phyloP scores from a whole-genome alignment of 1,140 invertebrate species.

The Saccostrea cuccullata region DNA sequence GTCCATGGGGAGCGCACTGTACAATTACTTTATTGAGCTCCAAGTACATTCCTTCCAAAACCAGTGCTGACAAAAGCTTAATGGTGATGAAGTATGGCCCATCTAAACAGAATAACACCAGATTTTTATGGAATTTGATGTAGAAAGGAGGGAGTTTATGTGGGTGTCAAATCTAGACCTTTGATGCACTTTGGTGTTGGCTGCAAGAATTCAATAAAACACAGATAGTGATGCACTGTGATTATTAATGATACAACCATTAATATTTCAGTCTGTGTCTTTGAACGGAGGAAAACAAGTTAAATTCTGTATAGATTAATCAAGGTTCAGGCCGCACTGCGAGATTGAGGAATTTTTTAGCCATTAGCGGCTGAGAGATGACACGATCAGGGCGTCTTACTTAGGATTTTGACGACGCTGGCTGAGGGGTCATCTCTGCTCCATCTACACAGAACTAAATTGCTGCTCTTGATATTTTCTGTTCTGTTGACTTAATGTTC shows the following conservation, averaged over 20 bases:
- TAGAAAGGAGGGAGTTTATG: not conserved
- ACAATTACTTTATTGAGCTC: not conserved
- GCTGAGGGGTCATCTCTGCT: too few relatives aligned
- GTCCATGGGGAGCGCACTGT: not conserved
- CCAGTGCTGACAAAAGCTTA: not conserved
- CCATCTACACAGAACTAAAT: too few relatives aligned
- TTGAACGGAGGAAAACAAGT: not conserved
- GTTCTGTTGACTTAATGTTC: not conserved
- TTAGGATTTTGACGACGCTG: not conserved
- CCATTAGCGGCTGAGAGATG: not conserved
- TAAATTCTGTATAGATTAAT: not conserved
- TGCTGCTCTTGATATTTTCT: too few relatives aligned
- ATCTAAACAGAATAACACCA: not conserved
- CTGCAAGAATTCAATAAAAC: slow-evolving; percentile 10
- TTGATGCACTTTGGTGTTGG: slow-evolving; percentile 4
- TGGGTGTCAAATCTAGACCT: not conserved
- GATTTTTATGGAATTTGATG: not conserved
- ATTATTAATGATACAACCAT: slow-evolving; percentile 16
- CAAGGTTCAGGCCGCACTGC: not conserved
- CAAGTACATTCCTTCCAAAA: not conserved
- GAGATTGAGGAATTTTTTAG: not conserved
- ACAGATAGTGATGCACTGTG: slow-evolving; percentile 20
- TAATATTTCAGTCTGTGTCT: not conserved
- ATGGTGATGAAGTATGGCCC: not conserved
- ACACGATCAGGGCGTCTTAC: not conserved